A percentile compares a stretch with the other conserved stretches of the same genome.
Evolutionary conservation across 2,888 invertebrate genomes (phyloP).

Genomic region (Tetrapedia diversipes): DNA sequence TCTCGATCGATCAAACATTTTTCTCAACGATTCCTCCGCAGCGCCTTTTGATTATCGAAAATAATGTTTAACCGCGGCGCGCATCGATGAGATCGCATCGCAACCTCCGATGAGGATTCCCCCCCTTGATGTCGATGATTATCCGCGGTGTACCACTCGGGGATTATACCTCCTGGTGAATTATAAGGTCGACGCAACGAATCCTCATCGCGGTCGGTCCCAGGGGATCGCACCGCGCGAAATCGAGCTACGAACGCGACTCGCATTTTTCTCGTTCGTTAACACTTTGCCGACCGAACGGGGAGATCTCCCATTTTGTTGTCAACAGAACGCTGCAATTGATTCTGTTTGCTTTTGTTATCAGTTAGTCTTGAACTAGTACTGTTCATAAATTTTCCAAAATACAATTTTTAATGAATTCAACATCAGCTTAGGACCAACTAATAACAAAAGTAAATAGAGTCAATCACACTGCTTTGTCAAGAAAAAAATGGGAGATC

Average conservation of each 20-base stretch:
- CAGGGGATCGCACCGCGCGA: slow-evolving; percentile 24
- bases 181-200: slow-evolving; percentile 65
- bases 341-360: too few relatives aligned
- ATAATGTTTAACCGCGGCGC: slow-evolving; percentile 64
- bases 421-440: too few relatives aligned
- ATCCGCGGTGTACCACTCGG: slow-evolving; percentile 53
- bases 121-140: slow-evolving; percentile 65
- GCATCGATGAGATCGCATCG: slow-evolving; percentile 41
- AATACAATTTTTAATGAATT: too few relatives aligned
- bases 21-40: slow-evolving; percentile 32
- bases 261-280: not conserved
- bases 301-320: too few relatives aligned
- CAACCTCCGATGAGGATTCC: slow-evolving; percentile 55
- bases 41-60: slow-evolving; percentile 69
- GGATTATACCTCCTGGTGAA: slow-evolving; percentile 59
- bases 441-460: too few relatives aligned
- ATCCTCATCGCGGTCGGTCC: slow-evolving; percentile 46
- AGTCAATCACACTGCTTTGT: too few relatives aligned
- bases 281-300: too few relatives aligned
- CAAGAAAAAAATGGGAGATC: too few relatives aligned
- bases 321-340: too few relatives aligned
- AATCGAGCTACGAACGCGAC: slow-evolving; percentile 24
- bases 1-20: slow-evolving; percentile 50
- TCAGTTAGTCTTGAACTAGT: too few relatives aligned
- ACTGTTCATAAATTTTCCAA: too few relatives aligned